Conservation (phyloP, 2,797 vertebrate species). For the Echeneis naucrates region DNA sequence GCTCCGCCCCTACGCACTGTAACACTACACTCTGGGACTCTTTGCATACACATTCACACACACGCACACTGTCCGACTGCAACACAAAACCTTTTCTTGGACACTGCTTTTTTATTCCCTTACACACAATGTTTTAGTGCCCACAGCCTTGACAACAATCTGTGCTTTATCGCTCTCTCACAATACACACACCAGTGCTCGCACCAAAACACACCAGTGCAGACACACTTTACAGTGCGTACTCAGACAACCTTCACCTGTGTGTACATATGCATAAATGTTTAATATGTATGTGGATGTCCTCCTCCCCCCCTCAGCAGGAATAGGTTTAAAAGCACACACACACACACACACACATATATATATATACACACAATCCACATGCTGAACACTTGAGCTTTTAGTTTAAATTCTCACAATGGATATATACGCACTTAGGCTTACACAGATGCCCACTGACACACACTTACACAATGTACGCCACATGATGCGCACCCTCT, state of each 20-base stretch:
- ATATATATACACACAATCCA: not conserved
- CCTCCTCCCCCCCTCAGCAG: slow-evolving; percentile 15
- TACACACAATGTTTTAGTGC: slow-evolving; percentile 58
- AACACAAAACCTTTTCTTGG: slow-evolving; percentile 59
- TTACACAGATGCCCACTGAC: slow-evolving; percentile 16
- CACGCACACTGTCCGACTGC: slow-evolving; percentile 24
- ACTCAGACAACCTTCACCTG: slow-evolving; percentile 33
- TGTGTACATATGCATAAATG: slow-evolving; percentile 49
- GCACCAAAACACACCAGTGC: slow-evolving; percentile 13
- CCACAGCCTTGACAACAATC: slow-evolving; percentile 54
- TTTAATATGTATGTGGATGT: slow-evolving; percentile 56
- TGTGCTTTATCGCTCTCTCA: slow-evolving; percentile 48
- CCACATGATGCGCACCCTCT: slow-evolving; percentile 28
- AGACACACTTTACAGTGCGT: slow-evolving; percentile 14
- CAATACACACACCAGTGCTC: slow-evolving; percentile 27
- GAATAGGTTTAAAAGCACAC: slow-evolving; percentile 17
- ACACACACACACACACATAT: not conserved
- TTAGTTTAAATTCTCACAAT: slow-evolving; percentile 4
- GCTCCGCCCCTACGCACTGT: slow-evolving; percentile 56
- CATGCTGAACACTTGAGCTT: slow-evolving; percentile 23
- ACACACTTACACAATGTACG: slow-evolving; percentile 22
- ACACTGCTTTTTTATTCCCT: slow-evolving; percentile 47
- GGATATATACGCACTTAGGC: not conserved
- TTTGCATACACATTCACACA: slow-evolving; percentile 10
- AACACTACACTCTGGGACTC: slow-evolving; percentile 55